Evolutionary conservation across 2,888 invertebrate genomes (phyloP).

Genomic region (Falcaria lacertinaria): DNA sequence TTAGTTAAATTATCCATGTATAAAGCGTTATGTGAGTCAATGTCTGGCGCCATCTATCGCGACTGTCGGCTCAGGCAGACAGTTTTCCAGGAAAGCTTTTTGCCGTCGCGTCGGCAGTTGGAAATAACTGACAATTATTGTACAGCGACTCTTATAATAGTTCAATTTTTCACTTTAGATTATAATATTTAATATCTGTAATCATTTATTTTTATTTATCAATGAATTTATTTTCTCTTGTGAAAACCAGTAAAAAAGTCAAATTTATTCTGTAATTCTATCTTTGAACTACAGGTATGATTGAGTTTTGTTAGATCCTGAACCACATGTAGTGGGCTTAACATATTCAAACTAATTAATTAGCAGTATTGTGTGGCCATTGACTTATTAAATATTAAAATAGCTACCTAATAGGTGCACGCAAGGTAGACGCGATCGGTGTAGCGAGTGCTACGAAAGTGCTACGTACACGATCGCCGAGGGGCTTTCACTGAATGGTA

Average conservation of each 20-base stretch:
- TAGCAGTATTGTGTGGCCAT: constrained; percentile 12
- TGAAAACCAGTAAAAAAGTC: not conserved
- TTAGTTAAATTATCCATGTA: constrained; percentile 33
- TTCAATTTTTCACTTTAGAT: constrained; percentile 15
- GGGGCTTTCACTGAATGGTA: constrained; percentile 16
- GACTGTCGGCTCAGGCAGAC: constrained; percentile 36
- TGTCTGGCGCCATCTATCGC: constrained; percentile 46
- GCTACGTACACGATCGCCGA: constrained; percentile 23
- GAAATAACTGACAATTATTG: constrained; percentile 61
- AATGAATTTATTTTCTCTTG: not conserved
- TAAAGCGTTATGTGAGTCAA: constrained; percentile 51
- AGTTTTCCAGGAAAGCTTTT: constrained; percentile 56
- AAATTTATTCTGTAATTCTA: not conserved
- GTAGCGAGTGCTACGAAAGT: constrained; percentile 24
- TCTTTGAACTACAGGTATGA: not conserved
- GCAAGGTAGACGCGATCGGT: not conserved
- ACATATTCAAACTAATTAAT: constrained; percentile 12
- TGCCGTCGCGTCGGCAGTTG: constrained; percentile 28
- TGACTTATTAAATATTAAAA: not conserved
- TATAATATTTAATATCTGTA: not conserved
- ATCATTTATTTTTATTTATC: too few relatives aligned
- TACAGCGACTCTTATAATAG: constrained; percentile 35
- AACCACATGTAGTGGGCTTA: not conserved
- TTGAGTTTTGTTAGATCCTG: not conserved
- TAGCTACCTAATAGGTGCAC: too few relatives aligned